phyloP scores from a whole-genome alignment of 2,888 invertebrate genomes.

The Cheilosia urbana region DNA sequence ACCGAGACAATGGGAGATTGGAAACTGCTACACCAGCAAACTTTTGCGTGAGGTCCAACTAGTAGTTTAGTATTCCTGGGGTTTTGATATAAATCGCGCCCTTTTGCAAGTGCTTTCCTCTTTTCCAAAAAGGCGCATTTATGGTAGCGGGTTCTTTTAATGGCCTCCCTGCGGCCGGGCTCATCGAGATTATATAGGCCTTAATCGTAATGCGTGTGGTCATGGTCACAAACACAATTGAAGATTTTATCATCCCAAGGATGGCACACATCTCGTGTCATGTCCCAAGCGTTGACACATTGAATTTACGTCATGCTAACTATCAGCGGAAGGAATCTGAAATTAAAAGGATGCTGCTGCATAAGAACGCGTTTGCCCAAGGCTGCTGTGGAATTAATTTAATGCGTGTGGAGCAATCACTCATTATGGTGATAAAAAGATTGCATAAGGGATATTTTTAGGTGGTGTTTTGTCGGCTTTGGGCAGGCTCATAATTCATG shows the following conservation, averaged over 20 bases:
- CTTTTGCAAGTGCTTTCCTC: background rate
- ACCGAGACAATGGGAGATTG: conserved; percentile 5
- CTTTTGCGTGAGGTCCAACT: conserved; percentile 58
- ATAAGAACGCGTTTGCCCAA: conserved; percentile 4
- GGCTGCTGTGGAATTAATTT: conserved; percentile 16
- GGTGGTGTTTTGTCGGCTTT: no score
- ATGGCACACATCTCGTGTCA: background rate
- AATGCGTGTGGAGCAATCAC: background rate
- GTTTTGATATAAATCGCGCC: conserved; percentile 13
- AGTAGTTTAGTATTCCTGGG: background rate
- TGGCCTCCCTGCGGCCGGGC: conserved; percentile 20
- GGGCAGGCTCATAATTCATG: background rate
- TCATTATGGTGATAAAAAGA: conserved; percentile 8
- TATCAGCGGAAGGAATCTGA: conserved; percentile 27
- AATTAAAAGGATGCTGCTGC: conserved; percentile 6
- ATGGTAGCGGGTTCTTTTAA: background rate
- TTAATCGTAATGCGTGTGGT: conserved; percentile 54
- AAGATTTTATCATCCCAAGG: conserved; percentile 45
- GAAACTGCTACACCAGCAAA: background rate
- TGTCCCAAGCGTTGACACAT: conserved; percentile 52
- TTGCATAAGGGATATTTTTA: conserved; percentile 3
- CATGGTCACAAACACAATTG: conserved; percentile 22
- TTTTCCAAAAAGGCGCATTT: conserved; percentile 34
- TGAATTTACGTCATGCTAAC: conserved; percentile 1
- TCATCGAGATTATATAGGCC: conserved; percentile 33